These are phyloP conservation scores for Chionomys nivalis DNA, from an alignment of 2,113 vertebrate genomes.

Conservation along the genomic window DNA sequence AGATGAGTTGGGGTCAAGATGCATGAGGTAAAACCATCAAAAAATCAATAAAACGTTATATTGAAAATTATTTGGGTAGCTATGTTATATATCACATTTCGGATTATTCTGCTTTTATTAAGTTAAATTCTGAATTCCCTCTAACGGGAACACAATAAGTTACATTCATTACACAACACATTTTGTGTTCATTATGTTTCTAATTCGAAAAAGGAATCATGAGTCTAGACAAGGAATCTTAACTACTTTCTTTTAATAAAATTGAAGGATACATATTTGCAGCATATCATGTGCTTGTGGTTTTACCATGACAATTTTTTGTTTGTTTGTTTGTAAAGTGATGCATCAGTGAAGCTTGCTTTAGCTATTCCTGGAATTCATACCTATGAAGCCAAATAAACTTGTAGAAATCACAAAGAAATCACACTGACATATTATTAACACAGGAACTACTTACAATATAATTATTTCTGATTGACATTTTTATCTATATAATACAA, in stretches of 20 bases:
- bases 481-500: neutral
- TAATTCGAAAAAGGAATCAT: neutral
- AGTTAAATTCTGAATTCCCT: neutral
- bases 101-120: neutral
- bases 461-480: conserved; percentile 4
- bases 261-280: neutral
- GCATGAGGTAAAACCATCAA: neutral
- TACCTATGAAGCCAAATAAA: neutral
- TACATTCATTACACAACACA: neutral
- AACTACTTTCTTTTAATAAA: neutral
- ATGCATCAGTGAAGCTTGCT: neutral
- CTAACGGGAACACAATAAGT: neutral
- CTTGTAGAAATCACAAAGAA: neutral
- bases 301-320: neutral
- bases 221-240: neutral
- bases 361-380: neutral
- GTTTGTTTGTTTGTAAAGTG: neutral
- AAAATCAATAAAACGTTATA: neutral
- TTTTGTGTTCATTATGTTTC: neutral
- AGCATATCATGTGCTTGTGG: neutral
- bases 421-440: neutral
- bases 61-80: neutral
- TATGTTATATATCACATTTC: neutral
- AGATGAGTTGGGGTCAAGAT: neutral
- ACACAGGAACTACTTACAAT: neutral